A percentile compares a stretch with the other conserved stretches of the same genome.
These are phyloP conservation scores for Aplocera efformata DNA, from an alignment of 2,888 invertebrate species.

Conservation along the genomic window DNA sequence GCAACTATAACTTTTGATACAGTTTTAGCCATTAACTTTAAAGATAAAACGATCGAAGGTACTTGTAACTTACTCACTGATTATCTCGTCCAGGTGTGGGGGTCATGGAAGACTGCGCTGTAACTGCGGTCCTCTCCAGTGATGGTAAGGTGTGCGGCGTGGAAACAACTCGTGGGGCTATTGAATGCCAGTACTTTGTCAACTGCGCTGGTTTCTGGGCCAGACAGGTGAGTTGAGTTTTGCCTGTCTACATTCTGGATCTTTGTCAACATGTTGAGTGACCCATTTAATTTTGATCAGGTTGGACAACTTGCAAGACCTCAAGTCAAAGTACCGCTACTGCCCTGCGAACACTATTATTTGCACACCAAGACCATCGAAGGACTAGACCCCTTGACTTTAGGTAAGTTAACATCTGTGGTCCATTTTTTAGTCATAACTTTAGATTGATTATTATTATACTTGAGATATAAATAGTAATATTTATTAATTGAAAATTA, in stretches of 20 bases:
- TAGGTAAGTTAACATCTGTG: constrained; percentile 75
- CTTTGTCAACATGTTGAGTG: no score
- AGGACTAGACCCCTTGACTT: constrained; percentile 88
- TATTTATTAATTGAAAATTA: neutral
- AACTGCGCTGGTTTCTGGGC: constrained; percentile 99
- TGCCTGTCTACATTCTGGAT: neutral
- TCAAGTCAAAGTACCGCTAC: constrained; percentile 92
- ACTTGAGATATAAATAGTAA: no score
- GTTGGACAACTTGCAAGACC: constrained; percentile 93
- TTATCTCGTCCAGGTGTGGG: constrained; percentile 83
- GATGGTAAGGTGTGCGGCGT: constrained; percentile 86
- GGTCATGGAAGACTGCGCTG: constrained; percentile 88
- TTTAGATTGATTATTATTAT: no score
- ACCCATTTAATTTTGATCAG: constrained; percentile 34
- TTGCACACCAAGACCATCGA: constrained; percentile 91
- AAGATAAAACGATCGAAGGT: no score
- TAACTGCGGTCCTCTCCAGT: constrained; percentile 84
- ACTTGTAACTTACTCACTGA: no score
- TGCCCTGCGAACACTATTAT: constrained; percentile 96
- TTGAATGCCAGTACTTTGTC: constrained; percentile 94
- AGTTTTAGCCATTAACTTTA: no score
- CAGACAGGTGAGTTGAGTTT: constrained; percentile 75
- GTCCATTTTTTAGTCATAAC: no score
- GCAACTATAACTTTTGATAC: no score
- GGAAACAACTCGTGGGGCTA: constrained; percentile 87